Evolutionary conservation across 2,113 vertebrate genomes (phyloP), one percentile per base, ranked within the genome.

Genomic region (Aspidoscelis tigris): DNA sequence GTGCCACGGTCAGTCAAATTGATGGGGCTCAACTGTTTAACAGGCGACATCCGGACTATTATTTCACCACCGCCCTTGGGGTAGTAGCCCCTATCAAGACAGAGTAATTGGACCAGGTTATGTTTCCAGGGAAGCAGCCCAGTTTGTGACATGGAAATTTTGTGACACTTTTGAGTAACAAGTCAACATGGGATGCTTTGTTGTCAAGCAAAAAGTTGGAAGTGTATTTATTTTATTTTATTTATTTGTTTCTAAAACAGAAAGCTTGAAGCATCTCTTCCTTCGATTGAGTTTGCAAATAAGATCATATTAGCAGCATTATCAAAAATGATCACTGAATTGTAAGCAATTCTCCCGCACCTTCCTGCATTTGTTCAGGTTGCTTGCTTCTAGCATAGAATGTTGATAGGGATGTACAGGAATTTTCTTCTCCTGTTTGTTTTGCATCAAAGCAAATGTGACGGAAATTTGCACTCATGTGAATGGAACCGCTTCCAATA

Each of bases 21-120:
- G 87, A 99, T 91, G 3, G 98, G 97, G 79, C 84, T 97, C 91
- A 99, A 87, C 82, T 97, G 96, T 87, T 98, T 98, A 80, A 98
- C 91, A 1, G 99, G 98, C 24, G 96, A 96, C 83, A 98, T 96
- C 24, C 88, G 96, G 76, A 97, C 86, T 53, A 95, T 33, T 79
- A 99, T 96, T 93, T 99, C 98, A 12, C 99, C 99, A 0, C 99
- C 98, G 18, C 99, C 99, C 88, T 97, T 97, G 69, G 99, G 99
- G 87, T 99, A 99, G 95, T 98, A 99, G 33, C 98, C 99, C 91
- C 99, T 99, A 1, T 82, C 76, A 83, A 90, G 65, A 91, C 86
- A 84, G 2, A 88, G 58, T 2, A 88, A 79, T 76, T 4, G 43
- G 24, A 78, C 11, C 47, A 1, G 61, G 80, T 53, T 65, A 75